phyloP scores from a whole-genome alignment of 1,140 invertebrate species.

The Drusus annulatus region DNA sequence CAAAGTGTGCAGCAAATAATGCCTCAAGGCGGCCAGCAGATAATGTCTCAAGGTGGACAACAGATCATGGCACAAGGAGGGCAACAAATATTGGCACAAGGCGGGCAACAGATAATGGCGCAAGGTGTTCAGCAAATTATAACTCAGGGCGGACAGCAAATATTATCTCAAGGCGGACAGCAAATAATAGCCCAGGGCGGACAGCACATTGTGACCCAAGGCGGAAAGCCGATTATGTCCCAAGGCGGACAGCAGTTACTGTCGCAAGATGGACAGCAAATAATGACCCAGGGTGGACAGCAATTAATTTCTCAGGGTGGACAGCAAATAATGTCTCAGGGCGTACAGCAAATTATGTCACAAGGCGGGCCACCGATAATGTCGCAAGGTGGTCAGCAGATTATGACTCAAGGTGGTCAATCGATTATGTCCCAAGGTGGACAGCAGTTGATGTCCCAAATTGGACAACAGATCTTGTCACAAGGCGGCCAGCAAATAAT shows the following conservation, averaged over 20 bases:
- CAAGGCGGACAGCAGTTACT: conserved; percentile 68
- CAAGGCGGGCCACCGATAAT: conserved; percentile 64
- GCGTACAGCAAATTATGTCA: conserved; percentile 66
- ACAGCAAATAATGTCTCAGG: conserved; percentile 66
- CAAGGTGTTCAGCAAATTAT: conserved; percentile 68
- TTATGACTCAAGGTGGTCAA: conserved; percentile 59
- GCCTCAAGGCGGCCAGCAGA: conserved; percentile 64
- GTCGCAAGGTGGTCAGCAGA: conserved; percentile 62
- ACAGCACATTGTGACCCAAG: conserved; percentile 44
- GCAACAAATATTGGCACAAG: conserved; percentile 66
- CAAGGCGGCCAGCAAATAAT: conserved; percentile 61
- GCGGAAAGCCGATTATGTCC: conserved; percentile 60
- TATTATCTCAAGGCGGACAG: conserved; percentile 63
- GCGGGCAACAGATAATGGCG: conserved; percentile 64
- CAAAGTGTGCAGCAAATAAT: conserved; percentile 60
- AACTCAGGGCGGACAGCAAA: conserved; percentile 63
- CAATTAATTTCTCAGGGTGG: conserved; percentile 67
- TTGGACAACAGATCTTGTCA: conserved; percentile 30
- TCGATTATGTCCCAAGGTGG: conserved; percentile 60
- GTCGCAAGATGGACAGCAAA: conserved; percentile 65
- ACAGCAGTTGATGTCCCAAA: conserved; percentile 46
- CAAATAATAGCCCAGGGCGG: conserved; percentile 57
- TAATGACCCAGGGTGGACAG: conserved; percentile 65
- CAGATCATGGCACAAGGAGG: conserved; percentile 50
- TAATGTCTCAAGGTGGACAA: conserved; percentile 37